phyloP scores from a whole-genome alignment of 2,113 vertebrate genomes.

The Tinamus guttatus region DNA sequence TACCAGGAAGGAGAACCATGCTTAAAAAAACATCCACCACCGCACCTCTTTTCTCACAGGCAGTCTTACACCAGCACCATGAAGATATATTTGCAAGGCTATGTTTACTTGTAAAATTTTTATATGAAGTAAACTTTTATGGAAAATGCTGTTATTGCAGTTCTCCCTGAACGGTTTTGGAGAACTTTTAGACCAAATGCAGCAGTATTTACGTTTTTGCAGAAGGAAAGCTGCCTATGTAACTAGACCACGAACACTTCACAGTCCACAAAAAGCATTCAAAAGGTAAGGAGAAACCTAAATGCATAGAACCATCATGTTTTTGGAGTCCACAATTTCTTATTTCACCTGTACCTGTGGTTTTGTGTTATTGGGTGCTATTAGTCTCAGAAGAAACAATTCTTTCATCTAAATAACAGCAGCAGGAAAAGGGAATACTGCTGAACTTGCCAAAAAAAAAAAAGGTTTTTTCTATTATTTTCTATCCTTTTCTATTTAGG shows the following conservation, averaged over 20 bases:
- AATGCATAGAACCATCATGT: rapidly evolving
- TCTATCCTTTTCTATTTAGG: not conserved
- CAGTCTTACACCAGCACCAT: not conserved
- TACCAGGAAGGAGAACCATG: not conserved
- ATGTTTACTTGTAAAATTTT: not conserved
- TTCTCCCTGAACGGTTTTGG: not conserved
- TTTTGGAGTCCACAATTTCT: not conserved
- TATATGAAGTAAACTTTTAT: not conserved
- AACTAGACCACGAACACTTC: not conserved
- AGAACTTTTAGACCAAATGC: not conserved
- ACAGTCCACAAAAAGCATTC: not conserved
- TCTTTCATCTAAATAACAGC: not conserved
- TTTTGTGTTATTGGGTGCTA: not conserved
- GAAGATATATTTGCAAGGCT: not conserved
- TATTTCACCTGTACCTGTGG: not conserved
- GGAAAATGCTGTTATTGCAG: too few relatives aligned
- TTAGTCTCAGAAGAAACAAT: not conserved
- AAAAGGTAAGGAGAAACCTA: not conserved
- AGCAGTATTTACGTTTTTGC: not conserved
- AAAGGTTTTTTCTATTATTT: not conserved
- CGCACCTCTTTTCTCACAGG: not conserved
- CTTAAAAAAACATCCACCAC: not conserved
- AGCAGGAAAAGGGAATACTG: not conserved
- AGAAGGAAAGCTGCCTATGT: not conserved
- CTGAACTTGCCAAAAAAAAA: not conserved